These are phyloP conservation scores for Misgurnus mizolepis DNA, from an alignment of 2,113 vertebrate genomes.

Conservation along the genomic window DNA sequence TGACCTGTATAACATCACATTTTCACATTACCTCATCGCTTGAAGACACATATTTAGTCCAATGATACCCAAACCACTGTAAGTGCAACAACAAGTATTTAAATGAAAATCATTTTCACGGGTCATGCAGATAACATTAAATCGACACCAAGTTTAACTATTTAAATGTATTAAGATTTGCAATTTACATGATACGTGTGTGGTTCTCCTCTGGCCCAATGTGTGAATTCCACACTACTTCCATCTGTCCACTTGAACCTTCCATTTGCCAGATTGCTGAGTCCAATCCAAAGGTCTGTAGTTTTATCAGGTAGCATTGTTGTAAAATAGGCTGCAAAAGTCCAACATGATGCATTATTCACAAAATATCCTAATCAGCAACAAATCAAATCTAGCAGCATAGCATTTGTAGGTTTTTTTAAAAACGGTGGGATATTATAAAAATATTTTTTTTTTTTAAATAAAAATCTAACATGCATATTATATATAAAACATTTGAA, in stretches of 20 bases:
- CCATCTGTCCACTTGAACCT: conserved; percentile 87
- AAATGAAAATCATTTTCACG: neutral
- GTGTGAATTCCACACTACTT: conserved; percentile 77
- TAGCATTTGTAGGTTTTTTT: no score
- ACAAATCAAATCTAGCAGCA: no score
- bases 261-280: conserved; percentile 78
- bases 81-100: neutral
- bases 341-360: neutral
- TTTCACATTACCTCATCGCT: neutral
- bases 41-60: neutral
- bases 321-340: conserved; percentile 79
- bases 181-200: neutral
- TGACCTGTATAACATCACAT: neutral
- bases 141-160: neutral
- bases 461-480: neutral
- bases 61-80: neutral
- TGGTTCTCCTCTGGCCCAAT: conserved; percentile 77
- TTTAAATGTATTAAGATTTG: neutral
- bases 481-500: no score
- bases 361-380: neutral
- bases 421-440: neutral
- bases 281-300: conserved; percentile 83
- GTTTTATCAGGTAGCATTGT: conserved; percentile 68
- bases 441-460: neutral
- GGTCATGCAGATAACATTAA: neutral